A percentile compares a stretch with the other conserved stretches of the same genome.
phyloP scores from a whole-genome alignment of 2,113 vertebrate species.

The Alethe diademata region DNA sequence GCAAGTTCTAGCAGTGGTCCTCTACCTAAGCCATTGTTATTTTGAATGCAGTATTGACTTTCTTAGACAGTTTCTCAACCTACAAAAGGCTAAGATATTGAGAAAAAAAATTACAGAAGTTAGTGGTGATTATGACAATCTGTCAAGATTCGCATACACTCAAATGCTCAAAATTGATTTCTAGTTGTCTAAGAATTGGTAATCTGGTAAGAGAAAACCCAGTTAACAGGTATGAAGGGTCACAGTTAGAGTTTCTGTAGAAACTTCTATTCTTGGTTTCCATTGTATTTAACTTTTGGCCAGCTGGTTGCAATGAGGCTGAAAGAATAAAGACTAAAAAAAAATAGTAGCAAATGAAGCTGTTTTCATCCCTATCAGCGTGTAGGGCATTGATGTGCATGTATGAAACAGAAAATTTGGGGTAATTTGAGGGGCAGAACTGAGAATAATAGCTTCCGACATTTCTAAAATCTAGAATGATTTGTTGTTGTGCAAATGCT shows the following conservation, averaged over 20 bases:
- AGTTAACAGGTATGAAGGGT: not conserved
- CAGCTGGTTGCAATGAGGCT: not conserved
- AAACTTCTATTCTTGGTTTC: not conserved
- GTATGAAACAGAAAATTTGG: not conserved
- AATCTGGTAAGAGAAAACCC: not conserved
- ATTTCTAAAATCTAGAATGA: slow-evolving; percentile 16
- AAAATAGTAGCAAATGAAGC: not conserved
- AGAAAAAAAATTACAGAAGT: not conserved
- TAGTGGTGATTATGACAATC: not conserved
- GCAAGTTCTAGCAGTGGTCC: not conserved
- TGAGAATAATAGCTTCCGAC: slow-evolving; percentile 29
- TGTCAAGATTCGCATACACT: not conserved
- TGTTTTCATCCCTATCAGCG: not conserved
- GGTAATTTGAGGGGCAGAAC: slow-evolving; percentile 30
- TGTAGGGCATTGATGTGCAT: not conserved
- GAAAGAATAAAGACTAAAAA: not conserved
- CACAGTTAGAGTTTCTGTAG: not conserved
- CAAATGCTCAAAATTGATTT: not conserved
- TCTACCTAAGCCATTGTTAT: not conserved
- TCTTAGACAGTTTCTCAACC: not conserved
- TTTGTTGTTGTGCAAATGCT: slow-evolving; percentile 44
- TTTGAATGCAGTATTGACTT: not conserved
- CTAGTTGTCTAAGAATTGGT: not conserved
- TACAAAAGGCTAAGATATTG: not conserved
- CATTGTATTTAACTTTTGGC: not conserved